A percentile compares a stretch with the other conserved stretches of the same genome.
phyloP scores from a whole-genome alignment of 2,113 vertebrate species.

The Cichladusa arquata region DNA sequence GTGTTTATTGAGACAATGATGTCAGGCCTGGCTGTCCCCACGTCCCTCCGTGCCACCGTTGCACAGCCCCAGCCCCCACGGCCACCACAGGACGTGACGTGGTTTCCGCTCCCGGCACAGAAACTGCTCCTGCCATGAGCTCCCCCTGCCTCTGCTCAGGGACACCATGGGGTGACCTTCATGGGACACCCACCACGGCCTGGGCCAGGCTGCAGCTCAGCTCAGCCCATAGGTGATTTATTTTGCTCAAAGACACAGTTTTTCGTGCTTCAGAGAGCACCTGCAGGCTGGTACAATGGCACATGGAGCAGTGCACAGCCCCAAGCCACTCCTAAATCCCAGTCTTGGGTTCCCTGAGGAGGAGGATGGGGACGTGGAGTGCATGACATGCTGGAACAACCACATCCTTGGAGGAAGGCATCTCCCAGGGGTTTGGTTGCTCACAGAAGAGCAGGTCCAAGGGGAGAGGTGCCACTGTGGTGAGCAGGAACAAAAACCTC shows the following conservation, averaged over 20 bases:
- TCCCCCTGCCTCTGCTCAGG: background rate
- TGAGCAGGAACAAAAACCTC: background rate
- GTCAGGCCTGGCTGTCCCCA: background rate
- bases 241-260: background rate
- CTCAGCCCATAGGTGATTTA: rapidly evolving
- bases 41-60: background rate
- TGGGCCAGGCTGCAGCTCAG: background rate
- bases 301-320: rapidly evolving
- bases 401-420: background rate
- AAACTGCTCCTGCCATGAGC: background rate
- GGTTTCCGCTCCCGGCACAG: background rate
- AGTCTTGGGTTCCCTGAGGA: background rate
- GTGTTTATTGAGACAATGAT: background rate
- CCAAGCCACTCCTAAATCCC: background rate
- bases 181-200: background rate
- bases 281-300: rapidly evolving
- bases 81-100: background rate
- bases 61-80: background rate
- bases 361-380: background rate
- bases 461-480: background rate
- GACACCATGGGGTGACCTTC: background rate
- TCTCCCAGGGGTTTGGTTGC: background rate
- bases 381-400: background rate
- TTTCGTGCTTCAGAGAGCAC: background rate
- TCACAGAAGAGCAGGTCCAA: background rate